These are phyloP conservation scores for Abrostola triplasia DNA, from an alignment of 2,888 invertebrate genomes.

Conservation along the genomic window DNA sequence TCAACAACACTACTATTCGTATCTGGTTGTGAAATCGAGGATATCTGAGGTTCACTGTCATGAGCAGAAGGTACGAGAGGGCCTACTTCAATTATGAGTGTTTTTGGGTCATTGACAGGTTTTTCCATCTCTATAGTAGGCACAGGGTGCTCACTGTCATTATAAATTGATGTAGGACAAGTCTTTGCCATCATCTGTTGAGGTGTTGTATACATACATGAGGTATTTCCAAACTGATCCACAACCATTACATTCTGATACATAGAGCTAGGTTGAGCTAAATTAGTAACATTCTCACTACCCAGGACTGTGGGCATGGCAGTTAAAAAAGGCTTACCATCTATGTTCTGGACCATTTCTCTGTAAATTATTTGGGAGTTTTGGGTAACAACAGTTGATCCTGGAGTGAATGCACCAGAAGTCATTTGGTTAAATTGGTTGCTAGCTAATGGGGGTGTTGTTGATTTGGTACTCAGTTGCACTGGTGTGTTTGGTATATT, in stretches of 20 bases:
- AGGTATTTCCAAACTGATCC: slow-evolving; percentile 82
- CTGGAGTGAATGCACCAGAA: slow-evolving; percentile 73
- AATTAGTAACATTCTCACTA: slow-evolving; percentile 76
- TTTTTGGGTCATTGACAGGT: slow-evolving; percentile 73
- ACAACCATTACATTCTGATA: slow-evolving; percentile 86
- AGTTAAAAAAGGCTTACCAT: slow-evolving; percentile 81
- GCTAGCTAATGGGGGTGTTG: slow-evolving; percentile 65
- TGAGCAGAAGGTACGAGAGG: slow-evolving; percentile 68
- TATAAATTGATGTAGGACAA: slow-evolving; percentile 68
- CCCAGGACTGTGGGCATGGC: slow-evolving; percentile 76
- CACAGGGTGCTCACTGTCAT: slow-evolving; percentile 60
- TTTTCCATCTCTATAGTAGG: slow-evolving; percentile 64
- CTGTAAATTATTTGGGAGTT: slow-evolving; percentile 85
- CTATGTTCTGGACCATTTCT: slow-evolving; percentile 83
- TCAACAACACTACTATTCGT: slow-evolving; percentile 50
- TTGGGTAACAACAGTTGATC: slow-evolving; percentile 82
- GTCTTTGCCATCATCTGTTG: slow-evolving; percentile 74
- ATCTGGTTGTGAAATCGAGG: slow-evolving; percentile 19
- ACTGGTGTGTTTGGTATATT: slow-evolving; percentile 69
- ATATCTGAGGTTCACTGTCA: slow-evolving; percentile 32
- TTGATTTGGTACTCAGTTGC: slow-evolving; percentile 69
- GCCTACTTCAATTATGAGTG: slow-evolving; percentile 81
- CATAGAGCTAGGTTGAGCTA: slow-evolving; percentile 78
- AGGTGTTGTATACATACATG: slow-evolving; percentile 81
- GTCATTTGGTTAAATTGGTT: slow-evolving; percentile 76